Evolutionary conservation across 2,888 invertebrate genomes (phyloP).

Genomic region (Epirrita christyi): DNA sequence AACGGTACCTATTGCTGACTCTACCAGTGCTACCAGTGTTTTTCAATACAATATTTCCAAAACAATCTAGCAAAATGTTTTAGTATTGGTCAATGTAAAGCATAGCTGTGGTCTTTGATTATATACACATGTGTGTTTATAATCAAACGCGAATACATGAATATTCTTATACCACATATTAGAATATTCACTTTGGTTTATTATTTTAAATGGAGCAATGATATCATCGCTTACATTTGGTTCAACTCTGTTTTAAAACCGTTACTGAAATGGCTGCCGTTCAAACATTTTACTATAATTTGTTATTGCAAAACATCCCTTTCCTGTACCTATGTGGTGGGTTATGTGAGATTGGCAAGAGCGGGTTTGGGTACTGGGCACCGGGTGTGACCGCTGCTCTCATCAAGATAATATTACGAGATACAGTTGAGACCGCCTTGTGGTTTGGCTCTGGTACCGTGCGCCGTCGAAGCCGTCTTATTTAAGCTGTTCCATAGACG

Average conservation of each 20-base stretch:
- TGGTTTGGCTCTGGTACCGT: constrained; percentile 52
- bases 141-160: too few relatives aligned
- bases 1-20: neutral
- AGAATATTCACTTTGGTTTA: neutral
- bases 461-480: constrained; percentile 33
- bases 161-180: too few relatives aligned
- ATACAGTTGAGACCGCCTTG: constrained; percentile 51
- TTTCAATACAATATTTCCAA: too few relatives aligned
- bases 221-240: constrained; percentile 11
- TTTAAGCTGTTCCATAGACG: constrained; percentile 18
- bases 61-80: too few relatives aligned
- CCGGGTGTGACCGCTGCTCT: constrained; percentile 50
- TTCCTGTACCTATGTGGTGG: constrained; percentile 20
- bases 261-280: constrained; percentile 7
- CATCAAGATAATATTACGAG: constrained; percentile 58
- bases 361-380: constrained; percentile 23
- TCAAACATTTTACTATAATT: constrained; percentile 24
- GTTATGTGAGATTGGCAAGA: constrained; percentile 34
- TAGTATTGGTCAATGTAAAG: too few relatives aligned
- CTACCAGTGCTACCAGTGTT: too few relatives aligned
- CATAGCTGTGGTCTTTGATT: neutral
- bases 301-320: constrained; percentile 26
- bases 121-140: too few relatives aligned
- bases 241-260: constrained; percentile 11
- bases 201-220: constrained; percentile 5